Conservation (phyloP, 1,140 invertebrate genomes). For the Bombus pyrosoma region DNA sequence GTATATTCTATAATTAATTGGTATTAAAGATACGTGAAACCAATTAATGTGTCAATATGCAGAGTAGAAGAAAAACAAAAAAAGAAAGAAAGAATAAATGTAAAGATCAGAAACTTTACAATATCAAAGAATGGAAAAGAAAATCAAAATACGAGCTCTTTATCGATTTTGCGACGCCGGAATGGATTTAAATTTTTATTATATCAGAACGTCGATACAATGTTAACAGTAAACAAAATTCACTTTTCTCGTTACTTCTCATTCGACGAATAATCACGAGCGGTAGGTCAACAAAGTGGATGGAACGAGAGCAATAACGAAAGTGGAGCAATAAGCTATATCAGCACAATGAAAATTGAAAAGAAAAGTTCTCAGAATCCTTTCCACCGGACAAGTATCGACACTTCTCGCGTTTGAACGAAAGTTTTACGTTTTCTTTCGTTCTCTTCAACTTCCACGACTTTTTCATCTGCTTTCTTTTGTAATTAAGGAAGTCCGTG, state of each 20-base stretch:
- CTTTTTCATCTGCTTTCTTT: conserved; percentile 59
- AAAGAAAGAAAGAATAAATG: no score
- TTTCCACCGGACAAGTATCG: conserved; percentile 49
- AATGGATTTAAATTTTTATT: not conserved
- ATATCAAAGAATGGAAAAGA: no score
- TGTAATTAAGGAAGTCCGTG: conserved; percentile 68
- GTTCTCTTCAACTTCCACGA: conserved; percentile 1
- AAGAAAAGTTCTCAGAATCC: conserved; percentile 59
- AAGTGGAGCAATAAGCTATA: conserved; percentile 62
- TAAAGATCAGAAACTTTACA: no score
- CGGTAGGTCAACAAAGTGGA: conserved; percentile 14
- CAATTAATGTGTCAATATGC: no score
- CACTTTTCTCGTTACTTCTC: not conserved
- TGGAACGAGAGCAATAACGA: conserved; percentile 20
- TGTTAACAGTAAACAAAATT: conserved; percentile 4
- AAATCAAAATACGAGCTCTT: no score
- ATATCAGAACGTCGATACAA: no score
- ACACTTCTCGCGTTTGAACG: conserved; percentile 58
- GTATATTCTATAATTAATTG: no score
- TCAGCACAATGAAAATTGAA: conserved; percentile 49
- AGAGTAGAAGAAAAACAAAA: no score
- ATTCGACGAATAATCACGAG: not conserved
- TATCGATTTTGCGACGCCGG: no score
- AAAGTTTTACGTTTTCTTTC: conserved; percentile 52
- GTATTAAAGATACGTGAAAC: no score